Percentiles rank a stretch among this genome's conserved stretches.
phyloP scores from a whole-genome alignment of 2,797 vertebrate species.

The Notoglanidium macrostoma region DNA sequence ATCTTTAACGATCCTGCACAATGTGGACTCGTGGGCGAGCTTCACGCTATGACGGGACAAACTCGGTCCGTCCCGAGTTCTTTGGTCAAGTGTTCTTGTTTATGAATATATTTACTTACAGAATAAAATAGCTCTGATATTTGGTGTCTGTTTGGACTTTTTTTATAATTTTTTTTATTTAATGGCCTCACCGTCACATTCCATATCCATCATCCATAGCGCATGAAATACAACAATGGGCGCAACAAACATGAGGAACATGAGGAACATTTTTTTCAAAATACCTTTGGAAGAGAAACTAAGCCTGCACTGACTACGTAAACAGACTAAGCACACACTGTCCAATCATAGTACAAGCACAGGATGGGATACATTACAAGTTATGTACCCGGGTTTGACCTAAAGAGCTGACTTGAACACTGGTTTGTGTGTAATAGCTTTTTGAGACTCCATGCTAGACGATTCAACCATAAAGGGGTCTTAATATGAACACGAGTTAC shows the following conservation, averaged over 20 bases:
- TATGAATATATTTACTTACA: neutral
- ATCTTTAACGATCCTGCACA: slow-evolving; percentile 89
- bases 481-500: neutral
- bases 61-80: slow-evolving; percentile 78
- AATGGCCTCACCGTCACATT: neutral
- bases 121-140: neutral
- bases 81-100: neutral
- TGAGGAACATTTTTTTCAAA: neutral
- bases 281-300: neutral
- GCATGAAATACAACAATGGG: neutral
- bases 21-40: slow-evolving; percentile 91
- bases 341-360: neutral
- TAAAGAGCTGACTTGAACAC: neutral
- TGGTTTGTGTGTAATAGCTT: neutral
- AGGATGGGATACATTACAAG: neutral
- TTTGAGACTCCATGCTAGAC: neutral
- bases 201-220: neutral
- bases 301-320: neutral
- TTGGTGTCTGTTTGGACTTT: neutral
- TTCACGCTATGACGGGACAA: slow-evolving; percentile 92
- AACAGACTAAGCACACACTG: neutral
- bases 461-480: neutral
- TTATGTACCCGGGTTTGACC: neutral
- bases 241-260: neutral
- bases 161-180: neutral